phyloP scores from a whole-genome alignment of 2,113 vertebrate genomes.

The Indicator maculatus region DNA sequence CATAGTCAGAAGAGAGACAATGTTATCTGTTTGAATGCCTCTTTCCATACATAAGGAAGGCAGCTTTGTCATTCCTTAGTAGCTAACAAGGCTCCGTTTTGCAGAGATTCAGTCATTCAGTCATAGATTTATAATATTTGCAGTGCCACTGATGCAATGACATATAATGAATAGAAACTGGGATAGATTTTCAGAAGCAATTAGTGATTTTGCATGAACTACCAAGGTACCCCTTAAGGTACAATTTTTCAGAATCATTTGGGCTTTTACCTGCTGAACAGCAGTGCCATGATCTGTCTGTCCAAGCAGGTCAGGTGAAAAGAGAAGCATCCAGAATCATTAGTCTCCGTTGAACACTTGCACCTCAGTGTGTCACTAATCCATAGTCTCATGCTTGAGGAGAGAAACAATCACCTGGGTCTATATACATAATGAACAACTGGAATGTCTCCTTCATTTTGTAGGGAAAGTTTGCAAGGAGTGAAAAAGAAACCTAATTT shows the following conservation, averaged over 20 bases:
- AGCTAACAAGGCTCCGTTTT: background rate
- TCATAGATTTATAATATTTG: background rate
- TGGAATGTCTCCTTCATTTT: constrained; percentile 15
- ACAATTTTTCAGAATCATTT: background rate
- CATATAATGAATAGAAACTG: background rate
- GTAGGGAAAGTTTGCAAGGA: constrained; percentile 20
- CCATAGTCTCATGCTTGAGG: background rate
- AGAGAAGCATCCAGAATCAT: background rate
- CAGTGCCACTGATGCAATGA: background rate
- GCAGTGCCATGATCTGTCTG: background rate
- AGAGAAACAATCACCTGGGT: constrained; percentile 12
- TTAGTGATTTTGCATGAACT: constrained; percentile 24
- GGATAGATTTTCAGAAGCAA: constrained; percentile 27
- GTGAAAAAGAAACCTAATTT: constrained; percentile 38
- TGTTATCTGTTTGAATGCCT: background rate
- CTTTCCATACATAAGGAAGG: background rate
- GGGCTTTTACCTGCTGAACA: background rate
- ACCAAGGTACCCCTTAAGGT: background rate
- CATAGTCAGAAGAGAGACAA: background rate
- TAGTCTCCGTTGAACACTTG: background rate
- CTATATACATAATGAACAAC: background rate
- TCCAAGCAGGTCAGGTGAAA: background rate
- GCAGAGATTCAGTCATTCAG: background rate
- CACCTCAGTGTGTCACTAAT: background rate
- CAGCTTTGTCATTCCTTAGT: background rate